These are phyloP conservation scores for Mesorhabditis belari DNA, from an alignment of 2,888 invertebrate genomes.

Conservation along the genomic window DNA sequence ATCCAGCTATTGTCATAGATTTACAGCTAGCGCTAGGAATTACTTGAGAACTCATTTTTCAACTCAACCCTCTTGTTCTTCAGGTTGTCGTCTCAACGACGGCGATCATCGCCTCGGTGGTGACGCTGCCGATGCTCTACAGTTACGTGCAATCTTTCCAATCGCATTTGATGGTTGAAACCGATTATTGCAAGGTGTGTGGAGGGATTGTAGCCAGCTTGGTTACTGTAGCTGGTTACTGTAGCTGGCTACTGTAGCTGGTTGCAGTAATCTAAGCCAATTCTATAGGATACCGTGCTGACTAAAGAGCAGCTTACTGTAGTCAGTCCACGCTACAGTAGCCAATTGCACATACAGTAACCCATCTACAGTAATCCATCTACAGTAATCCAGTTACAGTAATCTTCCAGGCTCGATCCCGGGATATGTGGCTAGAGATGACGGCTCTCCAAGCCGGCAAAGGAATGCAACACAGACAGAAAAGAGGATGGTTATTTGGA, in stretches of 20 bases:
- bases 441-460: constrained; percentile 44
- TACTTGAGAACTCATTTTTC: too few species aligned
- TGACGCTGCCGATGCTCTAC: constrained; percentile 47
- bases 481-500: constrained; percentile 44
- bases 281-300: not conserved
- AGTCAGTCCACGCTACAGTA: not conserved
- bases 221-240: too few species aligned
- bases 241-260: too few species aligned
- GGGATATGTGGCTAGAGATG: constrained; percentile 47
- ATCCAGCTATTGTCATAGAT: too few species aligned
- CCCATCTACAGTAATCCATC: too few species aligned
- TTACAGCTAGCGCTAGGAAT: too few species aligned
- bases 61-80: too few species aligned
- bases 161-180: constrained; percentile 43
- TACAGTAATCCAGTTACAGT: too few species aligned
- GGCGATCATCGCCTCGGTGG: constrained; percentile 40
- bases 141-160: constrained; percentile 45
- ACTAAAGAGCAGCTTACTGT: not conserved
- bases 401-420: constrained; percentile 37
- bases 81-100: constrained; percentile 34
- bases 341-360: too few species aligned
- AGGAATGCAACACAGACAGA: constrained; percentile 34
- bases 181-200: constrained; percentile 42
- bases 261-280: not conserved
- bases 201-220: not conserved